These are phyloP conservation scores for Serranus cabrilla DNA, from an alignment of 2,797 vertebrate species.

Conservation along the genomic window DNA sequence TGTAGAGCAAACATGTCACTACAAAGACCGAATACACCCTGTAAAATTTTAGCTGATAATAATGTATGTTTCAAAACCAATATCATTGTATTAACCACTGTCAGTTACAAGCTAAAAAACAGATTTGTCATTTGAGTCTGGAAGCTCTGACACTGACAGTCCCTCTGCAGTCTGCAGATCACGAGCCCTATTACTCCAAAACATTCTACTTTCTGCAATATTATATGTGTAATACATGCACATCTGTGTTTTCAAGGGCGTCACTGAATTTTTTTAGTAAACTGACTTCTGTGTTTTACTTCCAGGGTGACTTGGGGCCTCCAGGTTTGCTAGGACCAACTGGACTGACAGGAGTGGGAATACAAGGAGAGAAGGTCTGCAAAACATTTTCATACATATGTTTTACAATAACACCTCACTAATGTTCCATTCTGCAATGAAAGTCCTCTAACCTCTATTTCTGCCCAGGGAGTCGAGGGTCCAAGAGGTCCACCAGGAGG, in stretches of 20 bases:
- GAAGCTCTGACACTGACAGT: too few relatives aligned
- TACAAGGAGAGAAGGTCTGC: slow-evolving; percentile 91
- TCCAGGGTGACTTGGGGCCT: slow-evolving; percentile 88
- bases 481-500: slow-evolving; percentile 88
- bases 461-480: slow-evolving; percentile 88
- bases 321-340: slow-evolving; percentile 85
- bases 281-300: slow-evolving; percentile 49
- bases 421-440: background rate
- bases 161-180: too few relatives aligned
- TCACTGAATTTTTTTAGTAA: slow-evolving; percentile 3
- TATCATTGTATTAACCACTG: too few relatives aligned
- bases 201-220: background rate
- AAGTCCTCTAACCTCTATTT: background rate
- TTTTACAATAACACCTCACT: background rate
- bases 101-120: too few relatives aligned
- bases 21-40: too few relatives aligned
- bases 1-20: too few relatives aligned
- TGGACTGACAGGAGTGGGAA: slow-evolving; percentile 87
- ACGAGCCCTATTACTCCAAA: too few relatives aligned
- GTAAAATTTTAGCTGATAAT: too few relatives aligned
- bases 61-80: too few relatives aligned
- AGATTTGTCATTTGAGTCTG: too few relatives aligned
- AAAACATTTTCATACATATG: slow-evolving; percentile 1
- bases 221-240: background rate
- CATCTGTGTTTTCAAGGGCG: background rate